These are phyloP conservation scores for Cossypha niveicapilla DNA, from an alignment of 2,797 vertebrate species.

Conservation along the genomic window DNA sequence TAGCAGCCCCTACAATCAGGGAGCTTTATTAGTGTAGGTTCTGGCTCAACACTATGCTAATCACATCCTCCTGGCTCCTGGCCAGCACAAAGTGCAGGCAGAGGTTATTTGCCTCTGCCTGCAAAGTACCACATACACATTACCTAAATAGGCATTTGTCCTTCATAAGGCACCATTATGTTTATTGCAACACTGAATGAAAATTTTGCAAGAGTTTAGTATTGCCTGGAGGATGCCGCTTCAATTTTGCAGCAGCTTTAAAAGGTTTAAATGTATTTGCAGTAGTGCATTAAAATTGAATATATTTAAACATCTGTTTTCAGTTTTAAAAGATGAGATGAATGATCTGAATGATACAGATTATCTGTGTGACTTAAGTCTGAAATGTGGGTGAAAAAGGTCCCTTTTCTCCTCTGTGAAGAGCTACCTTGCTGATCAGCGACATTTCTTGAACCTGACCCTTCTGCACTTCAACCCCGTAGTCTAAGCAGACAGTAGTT, in stretches of 20 bases:
- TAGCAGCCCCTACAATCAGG: constrained; percentile 31
- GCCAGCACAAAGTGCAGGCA: constrained; percentile 26
- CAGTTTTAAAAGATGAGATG: neutral
- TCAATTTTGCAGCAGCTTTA: neutral
- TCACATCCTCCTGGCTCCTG: constrained; percentile 11
- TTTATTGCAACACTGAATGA: constrained; percentile 29
- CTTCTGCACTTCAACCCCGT: neutral
- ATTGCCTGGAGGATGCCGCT: neutral
- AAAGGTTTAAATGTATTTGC: neutral
- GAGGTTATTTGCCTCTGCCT: constrained; percentile 38
- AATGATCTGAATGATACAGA: neutral
- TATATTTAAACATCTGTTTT: constrained; percentile 26
- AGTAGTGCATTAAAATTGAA: neutral
- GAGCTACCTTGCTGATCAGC: neutral
- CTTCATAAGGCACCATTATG: constrained; percentile 17
- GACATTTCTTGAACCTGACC: neutral
- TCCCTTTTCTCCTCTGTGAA: neutral
- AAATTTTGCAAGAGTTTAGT: constrained; percentile 2
- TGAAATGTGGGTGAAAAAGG: neutral
- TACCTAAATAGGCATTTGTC: constrained; percentile 3
- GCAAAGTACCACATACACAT: neutral
- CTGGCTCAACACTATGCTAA: constrained; percentile 36
- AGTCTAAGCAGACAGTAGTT: neutral
- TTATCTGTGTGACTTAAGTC: neutral
- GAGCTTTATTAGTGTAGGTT: constrained; percentile 13